Evolutionary conservation across 1,140 invertebrate species (phyloP).

Genomic region (Apis mellifera): Amel_HAv3.1 CM009934.2:10977501-10978000

Average conservation of each 20-base stretch:
- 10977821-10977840: not conserved
- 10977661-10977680: constrained; percentile 67
- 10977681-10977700: constrained; percentile 71
- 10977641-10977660: constrained; percentile 68
- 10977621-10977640: constrained; percentile 70
- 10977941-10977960: not conserved
- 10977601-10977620: constrained; percentile 26
- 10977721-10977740: constrained; percentile 50
- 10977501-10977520: constrained; percentile 73
- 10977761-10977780: not conserved
- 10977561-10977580: no score
- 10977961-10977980: not conserved
- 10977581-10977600: not conserved
- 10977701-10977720: constrained; percentile 62
- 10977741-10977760: constrained; percentile 24
- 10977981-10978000: not conserved
- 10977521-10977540: constrained; percentile 28
- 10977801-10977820: constrained; percentile 2
- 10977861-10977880: constrained; percentile 66
- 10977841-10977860: constrained; percentile 63
- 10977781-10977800: no score
- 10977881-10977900: constrained; percentile 50
- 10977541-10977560: not conserved
- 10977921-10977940: constrained; percentile 48
- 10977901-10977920: constrained; percentile 64